These are phyloP conservation scores for Dunckerocampus dactyliophorus DNA, from an alignment of 2,113 vertebrate species.

Conservation along the genomic window DNA sequence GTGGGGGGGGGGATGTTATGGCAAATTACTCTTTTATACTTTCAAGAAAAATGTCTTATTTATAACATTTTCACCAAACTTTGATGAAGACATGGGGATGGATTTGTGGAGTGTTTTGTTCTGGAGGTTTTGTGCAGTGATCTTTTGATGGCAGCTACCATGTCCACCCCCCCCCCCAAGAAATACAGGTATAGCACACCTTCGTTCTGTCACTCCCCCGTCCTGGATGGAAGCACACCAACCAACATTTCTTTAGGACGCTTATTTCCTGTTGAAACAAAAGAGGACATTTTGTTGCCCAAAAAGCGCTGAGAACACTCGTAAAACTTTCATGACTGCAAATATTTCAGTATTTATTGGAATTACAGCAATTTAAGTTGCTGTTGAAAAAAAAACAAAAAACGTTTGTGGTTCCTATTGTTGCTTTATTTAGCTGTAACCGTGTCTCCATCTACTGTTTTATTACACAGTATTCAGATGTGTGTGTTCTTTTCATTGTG, in stretches of 20 bases:
- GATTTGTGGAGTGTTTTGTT: conserved; percentile 36
- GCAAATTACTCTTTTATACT: conserved; percentile 41
- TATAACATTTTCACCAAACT: conserved; percentile 26
- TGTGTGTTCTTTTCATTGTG: conserved; percentile 6
- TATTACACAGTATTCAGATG: conserved; percentile 21
- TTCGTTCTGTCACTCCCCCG: conserved; percentile 1
- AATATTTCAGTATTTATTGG: conserved; percentile 22
- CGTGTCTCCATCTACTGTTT: conserved; percentile 41
- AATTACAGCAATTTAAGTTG: conserved; percentile 21
- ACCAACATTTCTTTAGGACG: not conserved
- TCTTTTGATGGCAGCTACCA: conserved; percentile 43
- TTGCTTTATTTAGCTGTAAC: conserved; percentile 23
- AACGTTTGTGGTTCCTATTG: conserved; percentile 24
- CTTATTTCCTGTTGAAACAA: conserved; percentile 6
- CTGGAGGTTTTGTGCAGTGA: conserved; percentile 20
- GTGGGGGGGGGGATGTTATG: no score
- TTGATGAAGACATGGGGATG: conserved; percentile 23
- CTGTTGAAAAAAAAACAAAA: conserved; percentile 31
- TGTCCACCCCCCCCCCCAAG: conserved; percentile 20
- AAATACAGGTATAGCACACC: conserved; percentile 4
- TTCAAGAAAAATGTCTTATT: conserved; percentile 34
- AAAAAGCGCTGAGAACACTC: not conserved
- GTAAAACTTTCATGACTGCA: conserved; percentile 15
- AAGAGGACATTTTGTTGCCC: conserved; percentile 11
- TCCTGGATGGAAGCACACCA: conserved; percentile 1